Percentiles rank a stretch among this genome's conserved stretches.
Evolutionary conservation across 2,113 vertebrate species (phyloP).

Genomic region (Syngnathoides biaculeatus): DNA sequence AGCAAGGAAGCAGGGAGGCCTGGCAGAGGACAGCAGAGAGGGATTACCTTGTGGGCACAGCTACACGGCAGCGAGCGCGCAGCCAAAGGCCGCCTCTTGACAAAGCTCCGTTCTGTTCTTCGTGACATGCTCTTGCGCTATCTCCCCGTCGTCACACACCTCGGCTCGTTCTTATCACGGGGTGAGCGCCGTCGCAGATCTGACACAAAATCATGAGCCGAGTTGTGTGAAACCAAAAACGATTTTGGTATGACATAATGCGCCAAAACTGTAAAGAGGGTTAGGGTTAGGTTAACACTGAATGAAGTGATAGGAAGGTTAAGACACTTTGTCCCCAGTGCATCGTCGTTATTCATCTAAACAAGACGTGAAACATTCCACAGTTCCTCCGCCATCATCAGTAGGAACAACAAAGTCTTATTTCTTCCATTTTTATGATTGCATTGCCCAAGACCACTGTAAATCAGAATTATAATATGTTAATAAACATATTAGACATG

Average conservation of each 20-base stretch:
- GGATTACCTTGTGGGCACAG: constrained; percentile 36
- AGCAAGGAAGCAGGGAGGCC: constrained; percentile 20
- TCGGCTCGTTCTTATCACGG: background rate
- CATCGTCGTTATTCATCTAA: background rate
- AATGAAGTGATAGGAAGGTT: background rate
- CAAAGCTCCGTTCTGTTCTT: constrained; percentile 32
- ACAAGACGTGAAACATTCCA: background rate
- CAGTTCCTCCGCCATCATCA: background rate
- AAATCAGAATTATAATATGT: background rate
- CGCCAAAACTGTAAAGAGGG: background rate
- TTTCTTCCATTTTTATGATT: background rate
- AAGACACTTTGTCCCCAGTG: background rate
- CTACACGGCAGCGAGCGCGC: constrained; percentile 29
- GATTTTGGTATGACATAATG: background rate
- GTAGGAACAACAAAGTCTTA: background rate
- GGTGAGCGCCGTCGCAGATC: background rate
- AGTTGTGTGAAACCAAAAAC: background rate
- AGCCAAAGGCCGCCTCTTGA: constrained; percentile 34
- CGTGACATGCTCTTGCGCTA: constrained; percentile 8
- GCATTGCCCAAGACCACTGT: background rate
- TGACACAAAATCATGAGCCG: background rate
- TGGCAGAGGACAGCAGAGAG: constrained; percentile 28
- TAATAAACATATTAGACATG: too few relatives aligned
- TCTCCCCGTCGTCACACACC: constrained; percentile 1
- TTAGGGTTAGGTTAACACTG: too few relatives aligned